A percentile compares a stretch with the other conserved stretches of the same genome.
phyloP scores from a whole-genome alignment of 2,113 vertebrate species.

The Scomber japonicus region DNA sequence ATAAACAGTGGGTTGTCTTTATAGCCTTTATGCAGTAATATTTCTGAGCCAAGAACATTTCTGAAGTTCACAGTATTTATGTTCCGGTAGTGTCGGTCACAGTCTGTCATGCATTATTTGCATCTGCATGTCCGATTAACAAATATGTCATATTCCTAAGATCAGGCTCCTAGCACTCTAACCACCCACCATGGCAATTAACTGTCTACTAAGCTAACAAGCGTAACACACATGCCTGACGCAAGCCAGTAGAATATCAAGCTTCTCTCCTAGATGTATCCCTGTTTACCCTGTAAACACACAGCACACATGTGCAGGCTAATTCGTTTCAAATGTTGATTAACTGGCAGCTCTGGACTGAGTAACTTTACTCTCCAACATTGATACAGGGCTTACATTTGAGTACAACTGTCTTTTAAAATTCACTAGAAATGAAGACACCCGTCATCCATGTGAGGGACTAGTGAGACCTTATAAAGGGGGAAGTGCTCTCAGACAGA shows the following conservation, averaged over 20 bases:
- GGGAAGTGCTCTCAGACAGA: constrained; percentile 17
- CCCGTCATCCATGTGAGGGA: not conserved
- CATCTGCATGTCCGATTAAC: constrained; percentile 83
- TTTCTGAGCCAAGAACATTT: constrained; percentile 81
- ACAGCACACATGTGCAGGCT: constrained; percentile 30
- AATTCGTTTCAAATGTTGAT: constrained; percentile 47
- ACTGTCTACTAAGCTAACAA: constrained; percentile 84
- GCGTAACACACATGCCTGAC: constrained; percentile 82
- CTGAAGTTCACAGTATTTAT: constrained; percentile 81
- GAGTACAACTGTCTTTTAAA: constrained; percentile 15
- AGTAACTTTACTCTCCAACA: constrained; percentile 32
- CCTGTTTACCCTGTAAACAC: constrained; percentile 58
- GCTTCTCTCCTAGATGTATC: constrained; percentile 63
- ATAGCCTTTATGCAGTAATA: constrained; percentile 75
- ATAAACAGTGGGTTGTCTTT: constrained; percentile 81
- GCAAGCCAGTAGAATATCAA: constrained; percentile 79
- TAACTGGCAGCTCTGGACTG: constrained; percentile 46
- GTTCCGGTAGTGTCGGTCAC: constrained; percentile 76
- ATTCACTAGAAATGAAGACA: too few species aligned
- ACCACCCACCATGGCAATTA: constrained; percentile 85
- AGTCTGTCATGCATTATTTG: constrained; percentile 82
- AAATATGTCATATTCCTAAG: constrained; percentile 83
- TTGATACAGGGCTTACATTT: constrained; percentile 9
- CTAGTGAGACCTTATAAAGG: constrained; percentile 24
- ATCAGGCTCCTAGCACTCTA: constrained; percentile 82